Evolutionary conservation across 1,140 invertebrate genomes (phyloP), one percentile per base, ranked within the genome.

Genomic region (Penaeus chinensis): DNA sequence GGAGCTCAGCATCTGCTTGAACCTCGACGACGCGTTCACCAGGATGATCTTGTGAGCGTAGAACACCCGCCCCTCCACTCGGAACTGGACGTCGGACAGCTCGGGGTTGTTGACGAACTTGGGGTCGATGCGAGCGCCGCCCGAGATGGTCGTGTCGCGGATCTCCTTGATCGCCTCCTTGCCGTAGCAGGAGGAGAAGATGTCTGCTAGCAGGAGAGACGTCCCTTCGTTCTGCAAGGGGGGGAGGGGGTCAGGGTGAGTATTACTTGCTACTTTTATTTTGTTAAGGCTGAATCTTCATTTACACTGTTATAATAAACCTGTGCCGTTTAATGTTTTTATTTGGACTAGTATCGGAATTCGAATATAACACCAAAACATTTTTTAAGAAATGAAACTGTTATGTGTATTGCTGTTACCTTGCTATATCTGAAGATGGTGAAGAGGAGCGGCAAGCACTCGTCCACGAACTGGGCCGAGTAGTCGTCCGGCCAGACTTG

Each of bases 41-140:
- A 98, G 93, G 54, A 98, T 96, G 82, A 98, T 98, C 93, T 97
- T 98, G 92, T 98, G 97, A 1, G 96, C 97, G 92, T 98, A 98
- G 92, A 98, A 98, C n/a, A 98, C 94, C 83, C 96, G 94, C 1
- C 96, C 96, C 92, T 98, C 97, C 18, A 98, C 96, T 91, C 96
- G 94, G 91, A 98, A 98, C 88, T 96, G 97, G 32, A 98, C 96
- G 92, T 98, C 97, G 90, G 96, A 96, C 19, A 98, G 93, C 91
- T 97, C 97, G 0, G 96, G 96, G 93, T 98, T 98, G 92, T 98
- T 98, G 78, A 98, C 96, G 93, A 97, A 98, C 91, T 96, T 96
- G 1, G 96, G 96, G 93, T 97, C 96, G 89, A 97, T 97, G 80
- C 96, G 93, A 2, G 96, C 95, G 88, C 94, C 94, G 24, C 92